phyloP scores from a whole-genome alignment of 2,888 invertebrate species.

The Exephanes ischioxanthus region DNA sequence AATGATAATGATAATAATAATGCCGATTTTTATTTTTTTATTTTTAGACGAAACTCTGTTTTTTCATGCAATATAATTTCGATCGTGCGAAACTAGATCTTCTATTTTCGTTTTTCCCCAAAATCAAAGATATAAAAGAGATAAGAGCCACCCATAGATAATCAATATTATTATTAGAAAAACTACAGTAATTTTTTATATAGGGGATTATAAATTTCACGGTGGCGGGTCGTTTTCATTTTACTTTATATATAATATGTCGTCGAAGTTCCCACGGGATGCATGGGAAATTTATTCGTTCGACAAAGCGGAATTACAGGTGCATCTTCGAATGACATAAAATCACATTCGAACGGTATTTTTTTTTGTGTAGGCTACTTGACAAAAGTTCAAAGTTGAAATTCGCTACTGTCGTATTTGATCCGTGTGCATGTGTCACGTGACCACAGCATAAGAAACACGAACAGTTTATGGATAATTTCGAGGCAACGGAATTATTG shows the following conservation, averaged over 20 bases:
- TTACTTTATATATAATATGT: neutral
- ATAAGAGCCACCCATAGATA: too few species aligned
- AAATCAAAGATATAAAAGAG: too few species aligned
- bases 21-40: neutral
- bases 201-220: too few species aligned
- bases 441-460: slow-evolving; percentile 16
- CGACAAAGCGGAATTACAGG: neutral
- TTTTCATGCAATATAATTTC: too few species aligned
- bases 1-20: too few species aligned
- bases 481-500: slow-evolving; percentile 28
- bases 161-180: too few species aligned
- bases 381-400: neutral
- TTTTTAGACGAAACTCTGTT: neutral
- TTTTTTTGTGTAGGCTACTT: neutral
- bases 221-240: too few species aligned
- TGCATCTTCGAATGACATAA: neutral
- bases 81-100: too few species aligned
- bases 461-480: slow-evolving; percentile 30
- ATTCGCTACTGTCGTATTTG: neutral
- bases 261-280: neutral
- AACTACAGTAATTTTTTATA: too few species aligned
- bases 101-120: too few species aligned
- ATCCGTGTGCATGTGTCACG: neutral
- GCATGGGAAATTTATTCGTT: neutral
- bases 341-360: neutral